phyloP scores from a whole-genome alignment of 2,797 vertebrate genomes.

The Limosa lapponica region DNA sequence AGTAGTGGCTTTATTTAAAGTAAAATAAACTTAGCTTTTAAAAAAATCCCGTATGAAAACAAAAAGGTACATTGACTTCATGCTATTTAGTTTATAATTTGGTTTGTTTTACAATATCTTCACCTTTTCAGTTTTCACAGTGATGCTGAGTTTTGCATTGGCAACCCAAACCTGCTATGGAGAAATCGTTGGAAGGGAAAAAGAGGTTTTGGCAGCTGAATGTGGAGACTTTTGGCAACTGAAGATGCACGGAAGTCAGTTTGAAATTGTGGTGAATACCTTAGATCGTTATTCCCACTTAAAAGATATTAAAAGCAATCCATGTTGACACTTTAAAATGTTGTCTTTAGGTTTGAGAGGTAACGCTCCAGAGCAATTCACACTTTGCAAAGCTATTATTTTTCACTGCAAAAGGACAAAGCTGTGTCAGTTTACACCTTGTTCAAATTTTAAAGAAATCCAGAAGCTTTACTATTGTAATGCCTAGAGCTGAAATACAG shows the following conservation, averaged over 20 bases:
- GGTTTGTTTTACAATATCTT: conserved; percentile 38
- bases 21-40: conserved; percentile 49
- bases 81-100: neutral
- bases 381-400: neutral
- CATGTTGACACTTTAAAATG: neutral
- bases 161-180: conserved; percentile 13
- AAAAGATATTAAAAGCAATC: conserved; percentile 13
- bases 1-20: conserved; percentile 48
- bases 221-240: conserved; percentile 18
- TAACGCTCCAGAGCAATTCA: neutral
- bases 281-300: conserved; percentile 37
- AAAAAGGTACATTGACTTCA: conserved; percentile 31
- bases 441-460: neutral
- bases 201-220: conserved; percentile 41
- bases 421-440: neutral
- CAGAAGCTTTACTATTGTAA: neutral
- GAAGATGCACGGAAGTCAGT: neutral
- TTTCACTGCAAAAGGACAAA: neutral
- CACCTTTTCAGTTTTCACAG: conserved; percentile 48
- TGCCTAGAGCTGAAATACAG: neutral
- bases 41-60: conserved; percentile 40
- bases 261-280: conserved; percentile 14
- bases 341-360: conserved; percentile 31
- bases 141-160: conserved; percentile 25
- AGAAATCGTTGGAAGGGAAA: conserved; percentile 52